Base-by-base conservation (phyloP, 2,888 invertebrate species). In the Mechanitis mazaeus region DNA sequence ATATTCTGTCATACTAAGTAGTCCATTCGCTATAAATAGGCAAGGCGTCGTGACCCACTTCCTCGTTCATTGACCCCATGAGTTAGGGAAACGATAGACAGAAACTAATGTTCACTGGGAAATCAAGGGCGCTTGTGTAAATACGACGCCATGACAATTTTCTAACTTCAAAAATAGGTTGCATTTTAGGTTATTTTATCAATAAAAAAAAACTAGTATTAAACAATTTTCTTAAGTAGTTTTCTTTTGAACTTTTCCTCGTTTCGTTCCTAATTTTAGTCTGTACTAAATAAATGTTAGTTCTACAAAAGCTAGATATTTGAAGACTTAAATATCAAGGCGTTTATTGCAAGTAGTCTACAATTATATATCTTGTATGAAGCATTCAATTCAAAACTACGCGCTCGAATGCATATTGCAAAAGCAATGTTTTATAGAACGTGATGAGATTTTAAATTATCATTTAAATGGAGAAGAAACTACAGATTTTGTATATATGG, bases 31-130 rank as follows among this genome's bases (percentile, higher is more conserved):
- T 78, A 81, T 79, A 80, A 80, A 81, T 81, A 81, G 77, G 71
- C 75, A 74, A 77, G 73, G 69, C 77, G 71, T 61, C 72, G 70
- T 80, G 81, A 81, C 81, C 81, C 63, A 81, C 70, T 75, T 81
- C 67, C 60, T 65, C 68, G 73, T 78, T 75, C 79, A 71, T 65
- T 72, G 78, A 79, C 79, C 80, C 72, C 72, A 63, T 45, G 58
- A 62, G 64, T 59, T 64, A 54, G 66, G 58, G 55, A 20, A 55
- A 54, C 53, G 63, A 57, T 55, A 63, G 61, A 63, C 57, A 45
- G 53, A 59, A 54, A 46, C 47, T 58, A 61, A 42, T 42, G 11
- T 9, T 42, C 9, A 42, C 11, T 31, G 28, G 55, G 45, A 56
- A 56, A 60, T 66, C 64, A 64, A 66, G 65, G 61, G 59, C 64